These are phyloP conservation scores for Nemoura dubitans DNA, from an alignment of 2,888 invertebrate genomes.

Conservation along the genomic window DNA sequence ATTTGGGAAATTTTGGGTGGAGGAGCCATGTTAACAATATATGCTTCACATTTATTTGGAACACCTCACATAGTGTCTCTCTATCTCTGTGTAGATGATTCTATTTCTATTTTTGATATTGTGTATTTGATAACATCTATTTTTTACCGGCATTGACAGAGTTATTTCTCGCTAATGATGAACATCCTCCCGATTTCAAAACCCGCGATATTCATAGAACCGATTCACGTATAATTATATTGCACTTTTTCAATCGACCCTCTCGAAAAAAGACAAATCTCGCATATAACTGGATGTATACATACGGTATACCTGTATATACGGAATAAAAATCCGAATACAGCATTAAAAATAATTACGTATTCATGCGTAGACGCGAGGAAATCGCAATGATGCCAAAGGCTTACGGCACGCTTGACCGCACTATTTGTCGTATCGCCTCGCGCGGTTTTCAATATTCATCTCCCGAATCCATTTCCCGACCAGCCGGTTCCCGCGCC, in stretches of 20 bases:
- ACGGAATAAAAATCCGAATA: background rate
- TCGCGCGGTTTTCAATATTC: background rate
- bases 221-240: background rate
- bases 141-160: background rate
- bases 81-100: no score
- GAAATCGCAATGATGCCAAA: background rate
- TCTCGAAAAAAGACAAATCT: background rate
- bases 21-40: no score
- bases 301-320: constrained; percentile 9
- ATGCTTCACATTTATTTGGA: no score
- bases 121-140: background rate
- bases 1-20: no score
- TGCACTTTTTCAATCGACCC: background rate
- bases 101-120: background rate
- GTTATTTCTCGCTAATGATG: background rate
- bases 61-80: no score
- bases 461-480: constrained; percentile 14
- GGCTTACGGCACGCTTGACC: background rate
- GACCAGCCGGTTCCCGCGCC: no score
- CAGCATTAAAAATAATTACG: background rate
- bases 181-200: background rate
- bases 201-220: background rate
- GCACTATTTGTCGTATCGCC: background rate
- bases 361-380: background rate
- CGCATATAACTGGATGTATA: no score